Conservation (phyloP, 30 jellyfish, hydroid and myxozoan genomes). For the Pseudorhiza aurosa region DNA sequence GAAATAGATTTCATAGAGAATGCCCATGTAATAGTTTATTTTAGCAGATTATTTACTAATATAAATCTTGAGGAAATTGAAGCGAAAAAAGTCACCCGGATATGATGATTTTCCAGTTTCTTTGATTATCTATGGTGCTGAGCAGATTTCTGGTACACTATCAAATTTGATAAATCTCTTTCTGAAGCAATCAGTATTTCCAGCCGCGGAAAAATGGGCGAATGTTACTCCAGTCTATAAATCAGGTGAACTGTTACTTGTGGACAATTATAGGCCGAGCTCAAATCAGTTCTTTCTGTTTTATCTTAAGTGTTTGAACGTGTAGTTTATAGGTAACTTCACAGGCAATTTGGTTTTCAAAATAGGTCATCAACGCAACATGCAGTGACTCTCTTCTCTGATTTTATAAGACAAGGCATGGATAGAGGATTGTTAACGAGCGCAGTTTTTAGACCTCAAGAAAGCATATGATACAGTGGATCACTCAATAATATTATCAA, state of each 20-base stretch:
- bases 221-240: slow-evolving; percentile 13
- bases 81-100: slow-evolving; percentile 21
- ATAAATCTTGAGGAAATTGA: neutral
- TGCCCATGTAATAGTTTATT: too few species aligned
- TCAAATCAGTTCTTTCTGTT: slow-evolving; percentile 9
- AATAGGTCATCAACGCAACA: slow-evolving; percentile 26
- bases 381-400: slow-evolving; percentile 40
- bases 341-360: slow-evolving; percentile 29
- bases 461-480: slow-evolving; percentile 39
- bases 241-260: neutral
- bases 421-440: slow-evolving; percentile 6
- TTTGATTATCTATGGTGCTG: slow-evolving; percentile 37
- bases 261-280: slow-evolving; percentile 8
- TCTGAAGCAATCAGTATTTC: slow-evolving; percentile 26
- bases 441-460: slow-evolving; percentile 24
- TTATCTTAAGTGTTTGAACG: neutral
- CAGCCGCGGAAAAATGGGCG: slow-evolving; percentile 33
- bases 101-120: slow-evolving; percentile 19
- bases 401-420: slow-evolving; percentile 18
- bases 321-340: neutral
- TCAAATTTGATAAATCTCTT: slow-evolving; percentile 28
- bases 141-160: slow-evolving; percentile 27
- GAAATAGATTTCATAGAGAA: too few species aligned
- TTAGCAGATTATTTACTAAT: too few species aligned
- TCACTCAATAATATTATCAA: slow-evolving; percentile 10